These are phyloP conservation scores for Parnassius orleans DNA, from an alignment of 2,888 invertebrate genomes.

Conservation along the genomic window DNA sequence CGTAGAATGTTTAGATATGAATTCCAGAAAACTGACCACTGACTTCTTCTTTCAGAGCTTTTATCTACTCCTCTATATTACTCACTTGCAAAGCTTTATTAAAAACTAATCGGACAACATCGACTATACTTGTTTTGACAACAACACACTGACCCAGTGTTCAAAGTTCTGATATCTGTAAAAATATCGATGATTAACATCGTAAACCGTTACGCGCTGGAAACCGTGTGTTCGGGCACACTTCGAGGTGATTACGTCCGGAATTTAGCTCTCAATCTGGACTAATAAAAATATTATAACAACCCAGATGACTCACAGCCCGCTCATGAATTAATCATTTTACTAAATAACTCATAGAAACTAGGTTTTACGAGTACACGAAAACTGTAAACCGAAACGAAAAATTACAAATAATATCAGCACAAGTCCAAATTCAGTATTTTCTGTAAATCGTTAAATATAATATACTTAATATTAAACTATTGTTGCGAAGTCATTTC, in stretches of 20 bases:
- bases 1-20: no score
- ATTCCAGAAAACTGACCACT: no score
- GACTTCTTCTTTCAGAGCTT: no score
- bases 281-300: slow-evolving; percentile 48
- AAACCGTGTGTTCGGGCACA: slow-evolving; percentile 39
- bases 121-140: background rate
- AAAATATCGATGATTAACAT: slow-evolving; percentile 58
- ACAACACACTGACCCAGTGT: slow-evolving; percentile 1
- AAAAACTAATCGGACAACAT: no score
- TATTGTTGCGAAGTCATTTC: no score
- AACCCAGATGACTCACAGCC: slow-evolving; percentile 37
- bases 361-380: background rate
- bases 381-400: background rate
- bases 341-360: slow-evolving; percentile 20
- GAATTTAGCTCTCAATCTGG: slow-evolving; percentile 44
- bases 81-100: no score
- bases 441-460: no score
- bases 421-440: background rate
- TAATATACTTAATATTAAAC: no score
- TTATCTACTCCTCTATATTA: no score
- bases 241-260: slow-evolving; percentile 38
- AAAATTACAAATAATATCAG: background rate
- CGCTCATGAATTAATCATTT: slow-evolving; percentile 25
- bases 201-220: slow-evolving; percentile 41
- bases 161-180: slow-evolving; percentile 34